Base-by-base conservation (phyloP, 2,888 invertebrate species). In the Noctua janthina region DNA sequence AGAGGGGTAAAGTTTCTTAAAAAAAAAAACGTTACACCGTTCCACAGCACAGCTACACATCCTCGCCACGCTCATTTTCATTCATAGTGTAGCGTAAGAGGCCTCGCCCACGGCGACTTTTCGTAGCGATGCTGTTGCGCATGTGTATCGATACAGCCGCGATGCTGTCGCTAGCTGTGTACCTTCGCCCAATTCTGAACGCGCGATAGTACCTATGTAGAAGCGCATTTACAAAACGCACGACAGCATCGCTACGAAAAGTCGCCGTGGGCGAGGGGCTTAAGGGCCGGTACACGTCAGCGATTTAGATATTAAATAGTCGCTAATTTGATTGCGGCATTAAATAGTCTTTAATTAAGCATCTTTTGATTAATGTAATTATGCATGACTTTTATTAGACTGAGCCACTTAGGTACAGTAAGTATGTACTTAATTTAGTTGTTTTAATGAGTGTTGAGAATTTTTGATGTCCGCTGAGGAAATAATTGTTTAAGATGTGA, bases 301-400 rank as follows among this genome's bases (percentile, higher is more conserved):
- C 71, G 74, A 69, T 77, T 81, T 75, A 74, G 59, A 15, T 69
- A 64, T 64, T 70, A 39, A 35, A 1, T n/a, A 56, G 73, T 76
- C 76, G 68, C 77, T 82, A 83, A 89, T 86, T 82, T 81, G 54
- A 86, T 89, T 84, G 78, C 29, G 76, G 54, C 56, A 49, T 79
- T 62, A 69, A 76, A 81, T 13, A 72, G 51, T 69, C 62, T 73
- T 76, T 43, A 78, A 78, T 78, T 68, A 76, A 80, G 69, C 35
- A 64, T 74, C 74, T 74, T 74, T 77, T 84, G 84, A 79, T 80
- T 80, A 78, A 84, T 82, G 76, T 84, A 80, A 86, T 86, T 80
- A 84, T 49, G 8, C 80, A 80, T 76, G 86, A 86, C 77, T 77
- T 84, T 86, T 76, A 87, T 87, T 64, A 62, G 66, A 59, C 29